Base-by-base conservation (phyloP, 2,113 vertebrate genomes). In the Chroicocephalus ridibundus region DNA sequence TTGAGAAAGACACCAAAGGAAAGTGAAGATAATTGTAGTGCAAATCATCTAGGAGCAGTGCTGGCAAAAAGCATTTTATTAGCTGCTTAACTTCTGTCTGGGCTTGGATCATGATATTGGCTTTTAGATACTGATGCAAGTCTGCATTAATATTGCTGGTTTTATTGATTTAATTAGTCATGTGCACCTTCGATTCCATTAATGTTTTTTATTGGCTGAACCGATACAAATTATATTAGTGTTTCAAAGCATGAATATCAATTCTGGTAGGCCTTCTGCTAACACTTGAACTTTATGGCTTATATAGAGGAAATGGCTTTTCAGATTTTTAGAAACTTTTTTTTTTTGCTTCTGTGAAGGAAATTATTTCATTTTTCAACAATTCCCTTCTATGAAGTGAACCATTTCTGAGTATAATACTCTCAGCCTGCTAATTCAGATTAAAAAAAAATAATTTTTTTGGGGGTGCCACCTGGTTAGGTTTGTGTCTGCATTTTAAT, bases 91-190 rank as follows among this genome's bases (percentile, higher is more conserved):
- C 46, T 92, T 90, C 51, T 85, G 1, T 71, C 40, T 94, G 25
- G 40, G 42, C 40, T 82, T 92, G 66, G 42, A 36, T 94, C 40
- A 40, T 92, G 38, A 60, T 83, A 66, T 15, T 88, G 74, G 21
- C 24, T 89, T 96, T 93, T 90, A 91, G 61, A 86, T 93, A 74
- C 49, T 86, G 60, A 87, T 88, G 38, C 52, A 79, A 69, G 62
- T 82, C 68, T 90, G 82, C 15, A 94, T 97, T 93, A 93, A 81
- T 91, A 91, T 88, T 90, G 61, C 64, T 93, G 60, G 8, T 86
- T 90, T 86, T 96, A 86, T 91, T 93, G 69, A 96, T 96, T 96
- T 90, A 93, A 93, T 95, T 94, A 88, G 83, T 91, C 38, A 93
- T 72, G 36, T 79, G 92, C 71, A 76, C 27, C 19, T 93, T 97